These are phyloP conservation scores for Megalops atlanticus DNA, from an alignment of 2,113 vertebrate species.

Conservation along the genomic window DNA sequence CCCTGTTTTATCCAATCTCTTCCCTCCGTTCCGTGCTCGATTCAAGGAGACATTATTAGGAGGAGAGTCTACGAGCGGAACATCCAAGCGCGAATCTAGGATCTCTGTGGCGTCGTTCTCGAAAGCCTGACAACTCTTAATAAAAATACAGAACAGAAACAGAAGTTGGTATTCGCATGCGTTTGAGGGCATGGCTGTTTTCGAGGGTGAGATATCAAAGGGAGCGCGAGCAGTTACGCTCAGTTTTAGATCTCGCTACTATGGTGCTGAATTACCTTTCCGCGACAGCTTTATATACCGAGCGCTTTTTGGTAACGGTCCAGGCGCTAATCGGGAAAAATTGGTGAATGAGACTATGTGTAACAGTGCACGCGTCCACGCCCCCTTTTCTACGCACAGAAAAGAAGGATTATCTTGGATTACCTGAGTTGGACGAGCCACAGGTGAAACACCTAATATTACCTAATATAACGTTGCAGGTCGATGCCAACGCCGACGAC, in stretches of 20 bases:
- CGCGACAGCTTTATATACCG: background rate
- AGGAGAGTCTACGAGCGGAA: slow-evolving; percentile 17
- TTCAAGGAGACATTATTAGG: slow-evolving; percentile 52
- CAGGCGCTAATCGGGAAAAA: background rate
- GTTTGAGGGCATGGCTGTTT: slow-evolving; percentile 44
- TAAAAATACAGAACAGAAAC: slow-evolving; percentile 48
- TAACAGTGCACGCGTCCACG: background rate
- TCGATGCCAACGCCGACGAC: too few relatives aligned
- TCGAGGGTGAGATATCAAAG: background rate
- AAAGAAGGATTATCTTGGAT: too few relatives aligned
- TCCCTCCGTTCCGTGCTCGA: slow-evolving; percentile 59
- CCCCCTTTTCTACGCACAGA: background rate
- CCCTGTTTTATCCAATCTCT: slow-evolving; percentile 15
- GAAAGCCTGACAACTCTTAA: slow-evolving; percentile 46
- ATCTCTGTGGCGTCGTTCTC: slow-evolving; percentile 65
- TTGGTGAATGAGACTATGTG: background rate
- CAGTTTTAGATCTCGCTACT: background rate
- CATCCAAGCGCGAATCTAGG: background rate
- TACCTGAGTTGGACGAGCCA: too few relatives aligned
- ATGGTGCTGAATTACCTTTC: too few relatives aligned
- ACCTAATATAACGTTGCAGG: too few relatives aligned
- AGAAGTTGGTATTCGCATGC: slow-evolving; percentile 43
- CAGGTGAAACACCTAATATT: too few relatives aligned
- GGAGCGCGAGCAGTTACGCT: background rate
- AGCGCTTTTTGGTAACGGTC: background rate